A percentile compares a stretch with the other conserved stretches of the same genome.
These are phyloP conservation scores for Baronia brevicornis DNA, from an alignment of 2,888 invertebrate species.

Conservation along the genomic window DNA sequence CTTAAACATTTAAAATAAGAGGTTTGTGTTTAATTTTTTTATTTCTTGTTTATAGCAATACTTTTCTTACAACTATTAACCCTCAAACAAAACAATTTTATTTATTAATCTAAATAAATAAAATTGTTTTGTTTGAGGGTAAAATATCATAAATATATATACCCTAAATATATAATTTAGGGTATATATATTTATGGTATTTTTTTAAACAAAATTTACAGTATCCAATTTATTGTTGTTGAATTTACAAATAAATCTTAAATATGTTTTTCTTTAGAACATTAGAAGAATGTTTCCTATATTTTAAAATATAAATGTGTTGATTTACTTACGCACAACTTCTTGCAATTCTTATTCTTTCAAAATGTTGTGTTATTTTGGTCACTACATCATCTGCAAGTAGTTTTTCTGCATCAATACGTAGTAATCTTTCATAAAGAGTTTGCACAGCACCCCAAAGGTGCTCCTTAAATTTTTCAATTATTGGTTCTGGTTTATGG, in stretches of 20 bases:
- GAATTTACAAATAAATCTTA: slow-evolving; percentile 4
- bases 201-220: too few relatives aligned
- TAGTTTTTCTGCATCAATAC: slow-evolving; percentile 87
- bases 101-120: too few relatives aligned
- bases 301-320: background rate
- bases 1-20: too few relatives aligned
- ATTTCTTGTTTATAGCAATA: too few relatives aligned
- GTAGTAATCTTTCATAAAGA: slow-evolving; percentile 81
- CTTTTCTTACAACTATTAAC: too few relatives aligned
- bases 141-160: too few relatives aligned
- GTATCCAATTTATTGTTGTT: too few relatives aligned
- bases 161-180: too few relatives aligned
- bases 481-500: slow-evolving; percentile 78
- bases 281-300: background rate
- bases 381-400: slow-evolving; percentile 88
- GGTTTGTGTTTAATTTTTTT: too few relatives aligned
- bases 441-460: slow-evolving; percentile 86
- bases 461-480: slow-evolving; percentile 83
- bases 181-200: too few relatives aligned
- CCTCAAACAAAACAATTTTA: too few relatives aligned
- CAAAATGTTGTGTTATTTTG: slow-evolving; percentile 89
- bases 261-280: background rate
- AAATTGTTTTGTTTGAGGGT: too few relatives aligned
- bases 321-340: slow-evolving; percentile 79
- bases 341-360: slow-evolving; percentile 86